Evolutionary conservation across 1,140 invertebrate species (phyloP), one percentile per base, ranked within the genome.

Genomic region (Copidosoma floridanum): DNA sequence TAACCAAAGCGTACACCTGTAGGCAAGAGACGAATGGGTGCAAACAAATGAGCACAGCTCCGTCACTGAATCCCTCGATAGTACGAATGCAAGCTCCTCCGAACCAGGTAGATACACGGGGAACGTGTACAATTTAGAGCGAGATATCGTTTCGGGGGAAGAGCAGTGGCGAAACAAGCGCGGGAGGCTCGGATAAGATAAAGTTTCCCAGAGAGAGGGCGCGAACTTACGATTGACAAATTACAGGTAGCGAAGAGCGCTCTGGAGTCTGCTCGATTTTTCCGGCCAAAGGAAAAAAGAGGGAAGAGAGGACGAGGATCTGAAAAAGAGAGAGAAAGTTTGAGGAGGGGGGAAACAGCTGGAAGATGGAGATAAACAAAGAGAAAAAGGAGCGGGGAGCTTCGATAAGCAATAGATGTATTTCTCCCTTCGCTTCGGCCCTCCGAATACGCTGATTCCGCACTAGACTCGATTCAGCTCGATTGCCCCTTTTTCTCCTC

Each of bases 391-490:
- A 11, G 53, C 14, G 16, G 35, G 67, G 67, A 57, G 63, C 65
- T 62, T 62, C 66, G 72, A 75, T 74, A 73, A 74, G 72, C 69
- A 75, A 67, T 71, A 66, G 58, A 70, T 69, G 72, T 68, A 69
- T 73, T 65, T 68, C 53, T 41, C 40, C 37, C 66, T 68, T 65
- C 67, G 23, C 16, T 60, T 47, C 29, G 57, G 61, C 65, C 62
- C 41, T 14, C 57, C 62, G 69, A 71, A 71, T 71, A 73, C 68
- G 72, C 71, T 71, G 72, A 74, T 72, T 60, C 68, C 64, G 69
- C 71, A 68, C 65, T 64, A 57, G 60, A 68, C 66, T 66, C 66
- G 70, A 70, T 69, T 65, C 63, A 29, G 32, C 62, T 65, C 71
- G 66, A 70, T 72, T 67, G 65, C 65, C 46, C 47, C 20, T 43